Evolutionary conservation across 2,113 vertebrate genomes (phyloP).

Genomic region (Panthera leo): DNA sequence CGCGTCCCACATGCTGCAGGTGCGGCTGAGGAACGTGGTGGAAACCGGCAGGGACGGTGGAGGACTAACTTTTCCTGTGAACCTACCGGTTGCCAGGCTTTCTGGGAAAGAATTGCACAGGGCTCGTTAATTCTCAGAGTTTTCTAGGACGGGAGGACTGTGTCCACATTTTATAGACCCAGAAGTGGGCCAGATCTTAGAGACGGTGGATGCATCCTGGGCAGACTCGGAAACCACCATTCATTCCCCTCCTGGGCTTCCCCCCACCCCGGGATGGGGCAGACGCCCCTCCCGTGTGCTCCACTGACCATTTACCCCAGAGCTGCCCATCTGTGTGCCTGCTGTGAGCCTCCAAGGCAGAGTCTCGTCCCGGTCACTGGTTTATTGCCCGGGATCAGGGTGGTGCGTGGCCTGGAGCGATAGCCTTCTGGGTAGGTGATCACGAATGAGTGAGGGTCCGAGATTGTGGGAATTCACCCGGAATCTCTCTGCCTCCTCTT

Average conservation of each 20-base stretch:
- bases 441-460: not conserved
- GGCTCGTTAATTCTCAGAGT: not conserved
- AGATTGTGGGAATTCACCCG: rapidly evolving
- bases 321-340: rapidly evolving
- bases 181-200: not conserved
- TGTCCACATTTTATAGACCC: not conserved
- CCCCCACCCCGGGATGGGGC: rapidly evolving
- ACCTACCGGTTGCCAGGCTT: not conserved
- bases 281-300: not conserved
- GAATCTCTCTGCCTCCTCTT: not conserved
- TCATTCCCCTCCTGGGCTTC: rapidly evolving
- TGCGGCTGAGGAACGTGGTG: rapidly evolving
- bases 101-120: not conserved
- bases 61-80: not conserved
- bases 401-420: not conserved
- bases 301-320: rapidly evolving
- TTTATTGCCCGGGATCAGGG: not conserved
- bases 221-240: not conserved
- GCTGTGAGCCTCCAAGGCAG: not conserved
- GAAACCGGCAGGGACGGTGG: rapidly evolving
- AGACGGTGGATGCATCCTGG: rapidly evolving
- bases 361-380: not conserved
- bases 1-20: rapidly evolving
- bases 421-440: not conserved
- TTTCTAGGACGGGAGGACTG: not conserved